phyloP scores from a whole-genome alignment of 2,888 invertebrate genomes.

The Lamellibrachia columna region DNA sequence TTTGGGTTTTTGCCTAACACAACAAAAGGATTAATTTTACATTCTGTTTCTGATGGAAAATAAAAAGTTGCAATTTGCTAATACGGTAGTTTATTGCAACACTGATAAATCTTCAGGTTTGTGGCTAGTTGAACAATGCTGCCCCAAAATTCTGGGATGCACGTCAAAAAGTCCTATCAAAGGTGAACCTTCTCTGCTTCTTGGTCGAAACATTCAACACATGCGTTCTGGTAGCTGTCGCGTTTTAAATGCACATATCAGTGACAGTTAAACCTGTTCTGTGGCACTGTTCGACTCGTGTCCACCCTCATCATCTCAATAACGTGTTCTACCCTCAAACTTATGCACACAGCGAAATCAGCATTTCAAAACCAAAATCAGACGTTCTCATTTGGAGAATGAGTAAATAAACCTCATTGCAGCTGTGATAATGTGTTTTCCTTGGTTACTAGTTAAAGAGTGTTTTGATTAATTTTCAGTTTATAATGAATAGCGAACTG shows the following conservation, averaged over 20 bases:
- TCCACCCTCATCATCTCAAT: neutral
- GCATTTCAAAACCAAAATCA: neutral
- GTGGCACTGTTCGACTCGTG: neutral
- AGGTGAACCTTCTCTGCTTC: neutral
- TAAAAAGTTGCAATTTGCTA: too few relatives aligned
- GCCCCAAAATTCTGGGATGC: neutral
- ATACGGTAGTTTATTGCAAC: too few relatives aligned
- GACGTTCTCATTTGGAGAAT: neutral
- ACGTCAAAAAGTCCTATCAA: neutral
- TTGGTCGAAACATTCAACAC: neutral
- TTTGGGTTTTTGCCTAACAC: too few relatives aligned
- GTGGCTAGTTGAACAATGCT: too few relatives aligned
- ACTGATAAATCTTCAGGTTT: too few relatives aligned
- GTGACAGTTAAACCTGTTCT: too few relatives aligned
- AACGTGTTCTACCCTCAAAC: neutral
- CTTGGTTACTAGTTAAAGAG: conserved; percentile 12
- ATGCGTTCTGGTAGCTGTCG: neutral
- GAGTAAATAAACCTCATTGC: conserved; percentile 16
- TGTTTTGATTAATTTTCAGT: neutral
- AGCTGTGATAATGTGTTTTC: conserved; percentile 11
- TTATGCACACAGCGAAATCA: neutral
- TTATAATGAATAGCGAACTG: neutral
- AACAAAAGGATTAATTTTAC: neutral
- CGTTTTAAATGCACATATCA: neutral
- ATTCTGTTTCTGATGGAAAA: neutral